These are phyloP conservation scores for Tokudaia muenninki DNA, from an alignment of 2,797 vertebrate genomes.

Conservation along the genomic window DNA sequence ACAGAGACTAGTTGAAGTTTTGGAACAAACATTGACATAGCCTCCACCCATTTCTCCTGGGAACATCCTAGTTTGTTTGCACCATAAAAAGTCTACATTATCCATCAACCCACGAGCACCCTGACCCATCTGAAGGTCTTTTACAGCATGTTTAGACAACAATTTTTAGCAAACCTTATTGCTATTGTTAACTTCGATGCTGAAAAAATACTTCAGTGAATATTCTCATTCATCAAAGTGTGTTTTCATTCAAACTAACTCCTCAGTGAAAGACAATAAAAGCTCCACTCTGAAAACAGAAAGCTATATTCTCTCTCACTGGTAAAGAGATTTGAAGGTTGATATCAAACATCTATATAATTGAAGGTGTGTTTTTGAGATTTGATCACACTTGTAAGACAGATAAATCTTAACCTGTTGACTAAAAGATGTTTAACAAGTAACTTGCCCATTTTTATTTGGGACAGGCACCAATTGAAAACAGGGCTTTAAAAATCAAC, in stretches of 20 bases:
- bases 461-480: not conserved
- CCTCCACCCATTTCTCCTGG: too few relatives aligned
- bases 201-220: not conserved
- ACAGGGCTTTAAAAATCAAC: not conserved
- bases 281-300: not conserved
- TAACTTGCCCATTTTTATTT: not conserved
- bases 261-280: not conserved
- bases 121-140: not conserved
- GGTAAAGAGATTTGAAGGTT: not conserved
- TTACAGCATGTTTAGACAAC: not conserved
- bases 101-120: not conserved
- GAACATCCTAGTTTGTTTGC: not conserved
- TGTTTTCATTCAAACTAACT: constrained; percentile 20
- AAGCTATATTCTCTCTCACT: not conserved
- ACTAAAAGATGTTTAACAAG: not conserved
- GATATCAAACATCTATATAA: not conserved
- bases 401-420: too few relatives aligned
- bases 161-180: not conserved
- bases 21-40: not conserved
- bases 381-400: not conserved
- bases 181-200: not conserved
- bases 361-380: not conserved
- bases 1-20: not conserved
- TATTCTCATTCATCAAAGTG: not conserved
- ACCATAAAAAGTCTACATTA: too few relatives aligned